These are phyloP conservation scores for Bos javanicus DNA, from an alignment of 2,113 vertebrate species.

Conservation along the genomic window DNA sequence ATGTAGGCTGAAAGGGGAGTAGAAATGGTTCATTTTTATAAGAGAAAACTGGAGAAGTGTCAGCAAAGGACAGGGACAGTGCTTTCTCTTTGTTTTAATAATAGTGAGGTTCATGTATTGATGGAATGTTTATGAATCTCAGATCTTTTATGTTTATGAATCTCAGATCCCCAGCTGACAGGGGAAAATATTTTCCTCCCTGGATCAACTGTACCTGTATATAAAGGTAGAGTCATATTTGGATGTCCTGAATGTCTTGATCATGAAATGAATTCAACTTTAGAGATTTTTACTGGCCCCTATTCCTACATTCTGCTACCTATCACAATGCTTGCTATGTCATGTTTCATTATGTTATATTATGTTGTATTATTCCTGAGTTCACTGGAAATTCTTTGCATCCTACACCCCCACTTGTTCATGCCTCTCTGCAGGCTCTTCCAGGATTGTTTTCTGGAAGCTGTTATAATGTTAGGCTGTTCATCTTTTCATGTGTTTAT, in stretches of 20 bases:
- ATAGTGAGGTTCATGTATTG: not conserved
- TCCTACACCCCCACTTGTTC: not conserved
- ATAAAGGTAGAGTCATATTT: slow-evolving; percentile 40
- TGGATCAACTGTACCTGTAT: not conserved
- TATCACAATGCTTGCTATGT: not conserved
- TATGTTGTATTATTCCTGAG: not conserved
- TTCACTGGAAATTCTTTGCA: slow-evolving; percentile 5
- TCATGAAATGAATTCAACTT: slow-evolving; percentile 26
- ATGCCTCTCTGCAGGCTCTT: slow-evolving; percentile 18
- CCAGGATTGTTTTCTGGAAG: slow-evolving; percentile 4
- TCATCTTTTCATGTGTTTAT: not conserved
- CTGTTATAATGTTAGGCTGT: slow-evolving; percentile 1
- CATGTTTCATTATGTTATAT: not conserved
- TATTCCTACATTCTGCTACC: not conserved
- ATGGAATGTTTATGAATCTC: not conserved
- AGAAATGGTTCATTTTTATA: not conserved
- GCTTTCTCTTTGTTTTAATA: not conserved
- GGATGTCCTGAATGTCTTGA: not conserved
- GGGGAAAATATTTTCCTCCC: slow-evolving; percentile 9
- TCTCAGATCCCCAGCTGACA: slow-evolving; percentile 26
- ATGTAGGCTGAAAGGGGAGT: not conserved
- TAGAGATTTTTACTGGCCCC: not conserved
- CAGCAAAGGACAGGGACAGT: not conserved
- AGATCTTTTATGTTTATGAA: not conserved
- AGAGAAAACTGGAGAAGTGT: not conserved